These are phyloP conservation scores for Apotomis turbidana DNA, from an alignment of 2,888 invertebrate genomes.

Conservation along the genomic window DNA sequence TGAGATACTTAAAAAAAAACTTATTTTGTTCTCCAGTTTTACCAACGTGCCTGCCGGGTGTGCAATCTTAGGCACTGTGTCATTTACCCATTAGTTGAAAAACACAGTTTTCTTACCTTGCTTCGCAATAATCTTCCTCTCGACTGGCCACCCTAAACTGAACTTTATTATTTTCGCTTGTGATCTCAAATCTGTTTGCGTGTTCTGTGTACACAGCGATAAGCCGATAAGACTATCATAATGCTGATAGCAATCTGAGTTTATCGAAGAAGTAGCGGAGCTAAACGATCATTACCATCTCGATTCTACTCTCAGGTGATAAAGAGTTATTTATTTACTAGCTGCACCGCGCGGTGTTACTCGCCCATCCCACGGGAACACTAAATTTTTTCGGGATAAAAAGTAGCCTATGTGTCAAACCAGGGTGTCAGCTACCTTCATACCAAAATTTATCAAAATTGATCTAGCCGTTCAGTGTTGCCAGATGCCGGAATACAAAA, in stretches of 20 bases:
- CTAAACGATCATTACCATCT: conserved; percentile 3
- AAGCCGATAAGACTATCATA: conserved; percentile 24
- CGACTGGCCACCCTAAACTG: neutral
- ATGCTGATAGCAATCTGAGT: conserved; percentile 22
- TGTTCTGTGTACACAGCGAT: conserved; percentile 9
- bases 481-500: no score
- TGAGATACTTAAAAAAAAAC: no score
- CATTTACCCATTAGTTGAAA: conserved; percentile 14
- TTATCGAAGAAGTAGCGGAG: conserved; percentile 22
- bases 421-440: no score
- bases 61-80: conserved; percentile 19
- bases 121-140: conserved; percentile 33
- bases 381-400: no score
- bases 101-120: conserved; percentile 23
- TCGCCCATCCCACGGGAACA: no score
- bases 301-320: neutral
- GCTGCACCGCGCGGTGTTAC: no score
- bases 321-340: no score
- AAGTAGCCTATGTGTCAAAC: no score
- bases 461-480: no score
- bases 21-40: neutral
- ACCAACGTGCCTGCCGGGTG: conserved; percentile 8
- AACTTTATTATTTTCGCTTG: neutral
- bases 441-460: no score
- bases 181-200: neutral